Percentiles rank a stretch among this genome's conserved stretches.
phyloP scores from a whole-genome alignment of 2,888 invertebrate genomes.

The Spatulosminthurus flaviceps region DNA sequence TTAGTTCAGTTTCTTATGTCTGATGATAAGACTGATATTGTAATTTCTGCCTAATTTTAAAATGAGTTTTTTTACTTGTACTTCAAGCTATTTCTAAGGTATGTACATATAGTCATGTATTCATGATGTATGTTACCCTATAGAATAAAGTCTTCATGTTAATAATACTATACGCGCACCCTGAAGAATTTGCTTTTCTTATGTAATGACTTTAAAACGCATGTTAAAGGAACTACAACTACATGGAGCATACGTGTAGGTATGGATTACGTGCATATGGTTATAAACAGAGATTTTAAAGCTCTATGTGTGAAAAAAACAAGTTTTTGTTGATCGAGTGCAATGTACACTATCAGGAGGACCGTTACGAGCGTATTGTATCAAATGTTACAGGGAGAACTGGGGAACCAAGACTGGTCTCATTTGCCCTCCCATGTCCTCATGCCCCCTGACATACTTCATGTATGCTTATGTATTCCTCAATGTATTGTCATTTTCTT shows the following conservation, averaged over 20 bases:
- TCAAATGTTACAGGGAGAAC: constrained; percentile 8
- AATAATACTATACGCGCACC: too few relatives aligned
- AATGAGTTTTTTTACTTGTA: background rate
- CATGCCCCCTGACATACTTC: constrained; percentile 27
- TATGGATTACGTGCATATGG: too few relatives aligned
- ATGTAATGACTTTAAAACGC: too few relatives aligned
- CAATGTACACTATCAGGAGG: background rate
- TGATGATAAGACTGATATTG: constrained; percentile 41
- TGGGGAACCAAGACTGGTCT: background rate
- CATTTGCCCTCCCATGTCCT: background rate
- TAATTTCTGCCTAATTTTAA: constrained; percentile 34
- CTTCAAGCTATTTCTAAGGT: background rate
- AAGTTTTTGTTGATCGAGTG: background rate
- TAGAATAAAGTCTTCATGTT: too few relatives aligned
- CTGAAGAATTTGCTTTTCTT: too few relatives aligned
- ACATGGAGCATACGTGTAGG: too few relatives aligned
- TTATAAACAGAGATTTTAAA: too few relatives aligned
- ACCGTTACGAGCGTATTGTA: background rate
- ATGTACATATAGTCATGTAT: too few relatives aligned
- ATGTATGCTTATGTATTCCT: background rate
- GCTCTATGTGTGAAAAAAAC: background rate
- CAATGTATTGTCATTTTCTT: constrained; percentile 12
- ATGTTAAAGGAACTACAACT: too few relatives aligned
- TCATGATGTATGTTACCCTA: too few relatives aligned
- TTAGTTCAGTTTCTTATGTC: constrained; percentile 41